phyloP scores from a whole-genome alignment of 2,888 invertebrate species.

The Tethea ocularis region DNA sequence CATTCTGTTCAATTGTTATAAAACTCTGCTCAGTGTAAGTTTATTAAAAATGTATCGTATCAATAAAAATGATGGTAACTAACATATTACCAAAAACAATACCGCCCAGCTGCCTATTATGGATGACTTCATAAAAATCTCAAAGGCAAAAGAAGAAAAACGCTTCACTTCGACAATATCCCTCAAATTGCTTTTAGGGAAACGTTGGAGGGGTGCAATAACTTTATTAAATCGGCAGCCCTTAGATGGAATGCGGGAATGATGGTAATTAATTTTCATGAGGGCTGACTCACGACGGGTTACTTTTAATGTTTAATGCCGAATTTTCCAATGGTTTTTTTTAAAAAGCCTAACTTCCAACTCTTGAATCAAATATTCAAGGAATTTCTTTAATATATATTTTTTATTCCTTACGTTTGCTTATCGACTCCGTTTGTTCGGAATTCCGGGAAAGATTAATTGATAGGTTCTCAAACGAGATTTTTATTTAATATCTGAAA shows the following conservation, averaged over 20 bases:
- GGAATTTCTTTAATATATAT: constrained; percentile 15
- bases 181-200: constrained; percentile 29
- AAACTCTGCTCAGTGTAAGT: too few species aligned
- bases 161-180: constrained; percentile 15
- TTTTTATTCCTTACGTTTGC: neutral
- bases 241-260: constrained; percentile 39
- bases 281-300: constrained; percentile 33
- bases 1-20: too few species aligned
- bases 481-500: neutral
- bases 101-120: neutral
- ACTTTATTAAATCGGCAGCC: constrained; percentile 52
- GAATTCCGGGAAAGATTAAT: neutral
- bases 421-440: neutral
- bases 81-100: too few species aligned
- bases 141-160: neutral
- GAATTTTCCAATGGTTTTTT: constrained; percentile 22
- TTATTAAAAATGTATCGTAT: too few species aligned
- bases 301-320: constrained; percentile 35
- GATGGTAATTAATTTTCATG: constrained; percentile 61
- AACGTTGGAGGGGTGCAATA: constrained; percentile 42
- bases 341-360: neutral
- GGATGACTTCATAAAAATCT: constrained; percentile 14
- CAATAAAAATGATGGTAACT: too few species aligned
- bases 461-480: neutral
- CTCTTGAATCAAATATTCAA: constrained; percentile 16